These are phyloP conservation scores for Natrix natrix DNA, from an alignment of 2,797 vertebrate species.

Conservation along the genomic window DNA sequence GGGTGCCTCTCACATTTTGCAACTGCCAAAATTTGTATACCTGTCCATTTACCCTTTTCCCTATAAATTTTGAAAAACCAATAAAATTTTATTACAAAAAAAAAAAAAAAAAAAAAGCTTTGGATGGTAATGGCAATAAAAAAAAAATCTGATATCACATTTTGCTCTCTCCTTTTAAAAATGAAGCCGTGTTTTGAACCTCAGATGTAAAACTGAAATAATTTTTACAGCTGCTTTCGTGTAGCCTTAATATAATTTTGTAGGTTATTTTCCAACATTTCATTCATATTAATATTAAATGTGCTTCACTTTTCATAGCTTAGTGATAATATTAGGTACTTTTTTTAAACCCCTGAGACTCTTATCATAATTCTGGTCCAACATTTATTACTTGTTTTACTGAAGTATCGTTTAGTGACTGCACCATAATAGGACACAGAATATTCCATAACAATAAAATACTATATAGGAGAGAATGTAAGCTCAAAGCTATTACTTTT, in stretches of 20 bases:
- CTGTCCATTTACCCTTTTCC: no score
- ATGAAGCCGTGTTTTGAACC: neutral
- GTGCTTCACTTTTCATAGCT: neutral
- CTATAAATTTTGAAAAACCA: no score
- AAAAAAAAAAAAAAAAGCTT: no score
- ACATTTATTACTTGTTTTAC: neutral
- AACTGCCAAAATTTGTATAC: no score
- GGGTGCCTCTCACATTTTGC: no score
- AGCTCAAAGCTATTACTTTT: neutral
- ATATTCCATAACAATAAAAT: neutral
- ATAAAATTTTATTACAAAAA: no score
- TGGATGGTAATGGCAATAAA: neutral
- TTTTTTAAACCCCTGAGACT: neutral
- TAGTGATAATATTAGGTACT: neutral
- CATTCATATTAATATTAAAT: neutral
- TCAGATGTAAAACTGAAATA: neutral
- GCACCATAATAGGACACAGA: neutral
- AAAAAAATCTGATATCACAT: neutral
- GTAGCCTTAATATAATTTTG: neutral
- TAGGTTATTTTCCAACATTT: neutral
- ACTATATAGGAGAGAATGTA: neutral
- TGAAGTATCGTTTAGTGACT: neutral
- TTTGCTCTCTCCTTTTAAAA: neutral
- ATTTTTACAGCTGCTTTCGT: neutral
- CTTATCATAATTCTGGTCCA: neutral